These are phyloP conservation scores for Phymatocera aterrima DNA, from an alignment of 2,888 invertebrate genomes.

Conservation along the genomic window DNA sequence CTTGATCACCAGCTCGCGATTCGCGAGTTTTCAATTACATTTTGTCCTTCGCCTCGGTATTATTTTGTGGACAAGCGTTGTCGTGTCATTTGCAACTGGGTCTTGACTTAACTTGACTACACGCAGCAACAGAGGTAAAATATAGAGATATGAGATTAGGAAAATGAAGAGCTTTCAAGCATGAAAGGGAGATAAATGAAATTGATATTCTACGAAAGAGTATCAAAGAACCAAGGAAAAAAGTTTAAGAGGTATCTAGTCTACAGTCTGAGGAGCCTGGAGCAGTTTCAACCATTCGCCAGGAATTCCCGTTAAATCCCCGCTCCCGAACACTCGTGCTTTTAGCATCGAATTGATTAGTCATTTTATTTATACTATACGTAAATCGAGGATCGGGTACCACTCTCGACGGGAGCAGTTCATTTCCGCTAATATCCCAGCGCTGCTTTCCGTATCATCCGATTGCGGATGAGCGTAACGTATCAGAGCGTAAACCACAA, in stretches of 20 bases:
- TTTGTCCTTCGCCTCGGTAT: too few relatives aligned
- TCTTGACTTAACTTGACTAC: not conserved
- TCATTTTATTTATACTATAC: too few relatives aligned
- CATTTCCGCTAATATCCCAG: not conserved
- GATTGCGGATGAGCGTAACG: not conserved
- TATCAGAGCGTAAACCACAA: not conserved
- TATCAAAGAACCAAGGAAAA: not conserved
- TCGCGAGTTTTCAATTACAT: too few relatives aligned
- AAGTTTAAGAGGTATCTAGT: not conserved
- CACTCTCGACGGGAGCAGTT: not conserved
- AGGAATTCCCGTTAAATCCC: not conserved
- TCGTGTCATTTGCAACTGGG: not conserved
- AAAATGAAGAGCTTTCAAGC: not conserved
- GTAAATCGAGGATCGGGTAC: too few relatives aligned
- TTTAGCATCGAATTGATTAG: too few relatives aligned
- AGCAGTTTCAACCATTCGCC: not conserved
- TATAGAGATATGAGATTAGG: slow-evolving; percentile 2
- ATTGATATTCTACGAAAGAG: not conserved
- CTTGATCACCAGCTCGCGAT: too few relatives aligned
- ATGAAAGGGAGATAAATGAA: not conserved
- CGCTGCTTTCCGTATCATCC: not conserved
- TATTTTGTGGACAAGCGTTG: not conserved
- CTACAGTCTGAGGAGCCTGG: not conserved
- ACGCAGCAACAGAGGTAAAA: not conserved
- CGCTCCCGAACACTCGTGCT: too few relatives aligned